These are phyloP conservation scores for Ophthalmolycus amberensis DNA, from an alignment of 2,113 vertebrate genomes.

Conservation along the genomic window DNA sequence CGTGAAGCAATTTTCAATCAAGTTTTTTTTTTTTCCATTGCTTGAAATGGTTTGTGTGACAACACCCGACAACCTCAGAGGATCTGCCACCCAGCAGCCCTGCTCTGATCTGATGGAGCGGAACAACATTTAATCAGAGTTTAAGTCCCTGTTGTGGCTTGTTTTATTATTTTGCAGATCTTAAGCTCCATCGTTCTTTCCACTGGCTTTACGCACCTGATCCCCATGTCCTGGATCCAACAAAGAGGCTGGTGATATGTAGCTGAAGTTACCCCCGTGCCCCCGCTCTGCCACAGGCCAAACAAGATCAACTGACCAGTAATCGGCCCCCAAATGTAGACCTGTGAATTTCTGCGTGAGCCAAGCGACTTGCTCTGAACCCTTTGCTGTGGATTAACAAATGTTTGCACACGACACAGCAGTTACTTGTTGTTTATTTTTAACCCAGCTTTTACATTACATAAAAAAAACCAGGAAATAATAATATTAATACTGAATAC, in stretches of 20 bases:
- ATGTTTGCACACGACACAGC: slow-evolving; percentile 40
- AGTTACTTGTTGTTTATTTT: slow-evolving; percentile 43
- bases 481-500: neutral
- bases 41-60: slow-evolving; percentile 11
- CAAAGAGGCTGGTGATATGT: slow-evolving; percentile 24
- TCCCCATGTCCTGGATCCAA: slow-evolving; percentile 60
- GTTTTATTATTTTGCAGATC: slow-evolving; percentile 48
- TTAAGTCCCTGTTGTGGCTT: slow-evolving; percentile 36
- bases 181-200: slow-evolving; percentile 69
- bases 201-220: slow-evolving; percentile 71
- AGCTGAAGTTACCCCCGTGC: slow-evolving; percentile 6
- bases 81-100: slow-evolving; percentile 22
- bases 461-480: slow-evolving; percentile 38
- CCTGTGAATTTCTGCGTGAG: slow-evolving; percentile 54
- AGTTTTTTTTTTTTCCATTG: neutral
- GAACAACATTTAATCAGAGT: slow-evolving; percentile 64
- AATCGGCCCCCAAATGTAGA: slow-evolving; percentile 64
- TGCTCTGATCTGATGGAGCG: slow-evolving; percentile 45
- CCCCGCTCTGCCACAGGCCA: slow-evolving; percentile 8
- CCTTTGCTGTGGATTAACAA: slow-evolving; percentile 36
- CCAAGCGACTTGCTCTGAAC: slow-evolving; percentile 6
- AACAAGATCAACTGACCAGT: slow-evolving; percentile 45
- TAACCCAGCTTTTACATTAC: slow-evolving; percentile 18
- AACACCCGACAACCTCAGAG: slow-evolving; percentile 13
- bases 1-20: neutral